Evolutionary conservation across 2,888 invertebrate species (phyloP).

Genomic region (Pyrrhosoma nymphula): DNA sequence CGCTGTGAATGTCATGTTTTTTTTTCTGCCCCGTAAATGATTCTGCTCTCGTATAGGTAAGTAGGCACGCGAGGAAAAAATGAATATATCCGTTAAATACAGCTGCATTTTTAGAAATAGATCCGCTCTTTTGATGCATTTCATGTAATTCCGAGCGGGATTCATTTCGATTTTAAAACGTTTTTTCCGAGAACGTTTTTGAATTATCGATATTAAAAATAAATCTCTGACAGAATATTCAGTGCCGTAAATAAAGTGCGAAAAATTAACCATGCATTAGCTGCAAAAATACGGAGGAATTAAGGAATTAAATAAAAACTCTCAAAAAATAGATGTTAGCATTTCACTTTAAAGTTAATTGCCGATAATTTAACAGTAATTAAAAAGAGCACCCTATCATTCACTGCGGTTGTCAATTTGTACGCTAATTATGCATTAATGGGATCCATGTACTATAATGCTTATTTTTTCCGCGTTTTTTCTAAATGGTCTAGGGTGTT

Average conservation of each 20-base stretch:
- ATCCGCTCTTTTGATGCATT: not conserved
- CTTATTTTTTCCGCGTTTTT: not conserved
- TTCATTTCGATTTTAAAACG: conserved; percentile 39
- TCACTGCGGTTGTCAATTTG: conserved; percentile 3
- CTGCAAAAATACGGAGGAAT: conserved; percentile 15
- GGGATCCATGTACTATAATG: not conserved
- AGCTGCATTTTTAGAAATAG: conserved; percentile 39
- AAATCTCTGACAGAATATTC: not conserved
- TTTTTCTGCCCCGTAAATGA: not conserved
- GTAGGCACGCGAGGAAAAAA: not conserved
- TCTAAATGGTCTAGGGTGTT: not conserved
- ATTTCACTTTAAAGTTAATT: conserved; percentile 26
- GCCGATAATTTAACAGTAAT: conserved; percentile 4
- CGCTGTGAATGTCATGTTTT: conserved; percentile 12
- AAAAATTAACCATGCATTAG: conserved; percentile 32
- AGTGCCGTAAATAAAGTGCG: not conserved
- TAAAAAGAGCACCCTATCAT: conserved; percentile 35
- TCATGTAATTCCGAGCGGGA: conserved; percentile 5
- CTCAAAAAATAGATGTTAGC: not conserved
- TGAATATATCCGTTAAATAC: not conserved
- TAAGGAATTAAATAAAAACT: not conserved
- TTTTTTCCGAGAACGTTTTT: conserved; percentile 19
- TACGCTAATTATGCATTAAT: conserved; percentile 19
- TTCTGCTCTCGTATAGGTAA: not conserved
- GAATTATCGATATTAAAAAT: conserved; percentile 25